These are phyloP conservation scores for Oophaga sylvatica DNA, from an alignment of 2,797 vertebrate genomes.

Conservation along the genomic window DNA sequence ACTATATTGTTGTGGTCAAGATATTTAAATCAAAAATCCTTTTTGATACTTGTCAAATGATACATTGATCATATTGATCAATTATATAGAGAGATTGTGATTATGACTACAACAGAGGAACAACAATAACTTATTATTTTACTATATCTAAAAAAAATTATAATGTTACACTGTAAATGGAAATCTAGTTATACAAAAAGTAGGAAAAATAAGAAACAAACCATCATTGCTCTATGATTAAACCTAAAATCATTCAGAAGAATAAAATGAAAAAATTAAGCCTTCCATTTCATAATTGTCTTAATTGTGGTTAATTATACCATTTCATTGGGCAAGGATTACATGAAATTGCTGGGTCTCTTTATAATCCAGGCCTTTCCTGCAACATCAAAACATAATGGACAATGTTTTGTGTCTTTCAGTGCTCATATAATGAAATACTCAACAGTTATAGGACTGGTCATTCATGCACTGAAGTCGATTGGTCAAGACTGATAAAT, in stretches of 20 bases:
- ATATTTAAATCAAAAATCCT: too few species aligned
- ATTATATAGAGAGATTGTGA: too few species aligned
- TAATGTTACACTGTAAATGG: neutral
- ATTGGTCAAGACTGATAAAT: too few species aligned
- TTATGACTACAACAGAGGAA: neutral
- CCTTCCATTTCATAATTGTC: constrained; percentile 64
- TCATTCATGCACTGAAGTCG: too few species aligned
- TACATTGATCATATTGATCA: too few species aligned
- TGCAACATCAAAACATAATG: constrained; percentile 15
- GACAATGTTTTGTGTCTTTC: constrained; percentile 23
- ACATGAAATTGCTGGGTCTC: constrained; percentile 64
- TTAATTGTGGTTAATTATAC: constrained; percentile 69
- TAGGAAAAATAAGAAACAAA: neutral
- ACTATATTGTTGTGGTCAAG: too few species aligned
- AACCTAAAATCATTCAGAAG: neutral
- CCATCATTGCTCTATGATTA: neutral
- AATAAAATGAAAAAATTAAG: constrained; percentile 1
- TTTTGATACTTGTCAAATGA: too few species aligned
- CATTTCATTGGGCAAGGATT: constrained; percentile 65
- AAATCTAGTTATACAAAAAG: neutral
- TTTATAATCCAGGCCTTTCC: constrained; percentile 63
- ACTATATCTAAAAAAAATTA: neutral
- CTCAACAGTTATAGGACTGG: neutral
- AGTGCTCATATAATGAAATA: constrained; percentile 31
- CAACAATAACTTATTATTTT: neutral